phyloP scores from a whole-genome alignment of 2,888 invertebrate genomes.

The Punctoribates punctum region DNA sequence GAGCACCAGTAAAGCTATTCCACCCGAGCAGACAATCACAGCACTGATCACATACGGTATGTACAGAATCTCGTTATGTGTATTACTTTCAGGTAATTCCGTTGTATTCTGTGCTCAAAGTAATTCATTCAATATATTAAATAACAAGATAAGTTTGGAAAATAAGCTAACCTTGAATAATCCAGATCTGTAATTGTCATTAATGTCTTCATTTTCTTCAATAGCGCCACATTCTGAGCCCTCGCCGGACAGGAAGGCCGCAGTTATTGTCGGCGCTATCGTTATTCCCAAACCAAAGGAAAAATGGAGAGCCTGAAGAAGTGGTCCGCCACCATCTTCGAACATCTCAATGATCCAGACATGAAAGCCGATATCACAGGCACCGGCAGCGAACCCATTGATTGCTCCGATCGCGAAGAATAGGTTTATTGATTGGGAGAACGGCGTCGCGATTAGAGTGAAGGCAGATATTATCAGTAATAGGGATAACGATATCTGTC shows the following conservation, averaged over 20 bases:
- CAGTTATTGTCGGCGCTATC: constrained; percentile 35
- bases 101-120: not conserved
- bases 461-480: constrained; percentile 35
- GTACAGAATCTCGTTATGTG: not conserved
- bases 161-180: not conserved
- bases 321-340: constrained; percentile 39
- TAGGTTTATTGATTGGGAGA: not conserved
- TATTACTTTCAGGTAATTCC: not conserved
- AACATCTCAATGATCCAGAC: constrained; percentile 42
- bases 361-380: constrained; percentile 42
- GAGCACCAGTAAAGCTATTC: constrained; percentile 8
- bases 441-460: constrained; percentile 35
- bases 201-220: not conserved
- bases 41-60: constrained; percentile 34
- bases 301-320: constrained; percentile 40
- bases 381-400: constrained; percentile 42
- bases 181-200: not conserved
- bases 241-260: constrained; percentile 33
- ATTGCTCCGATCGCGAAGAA: constrained; percentile 39
- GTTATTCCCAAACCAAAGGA: constrained; percentile 39
- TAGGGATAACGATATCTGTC: constrained; percentile 22
- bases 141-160: not conserved
- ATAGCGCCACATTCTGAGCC: constrained; percentile 24
- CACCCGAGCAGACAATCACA: constrained; percentile 35
- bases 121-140: not conserved